Evolutionary conservation across 1,140 invertebrate species (phyloP), one percentile per base, ranked within the genome.

Genomic region (Bombus waltoni): DNA sequence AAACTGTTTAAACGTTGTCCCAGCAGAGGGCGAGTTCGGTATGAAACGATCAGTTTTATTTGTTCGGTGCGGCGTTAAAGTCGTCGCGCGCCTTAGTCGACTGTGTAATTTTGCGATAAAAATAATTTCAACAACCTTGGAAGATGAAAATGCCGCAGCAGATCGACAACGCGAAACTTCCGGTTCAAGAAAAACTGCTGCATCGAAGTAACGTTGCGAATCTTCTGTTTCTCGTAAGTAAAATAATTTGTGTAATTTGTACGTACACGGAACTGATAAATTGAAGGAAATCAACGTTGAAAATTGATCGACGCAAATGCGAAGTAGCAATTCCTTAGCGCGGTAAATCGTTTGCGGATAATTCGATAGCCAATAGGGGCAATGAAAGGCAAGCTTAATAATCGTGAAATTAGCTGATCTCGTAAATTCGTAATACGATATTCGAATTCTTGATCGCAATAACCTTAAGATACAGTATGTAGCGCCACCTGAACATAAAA

Each of bases 381-480:
- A 80, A 80, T 70, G 13, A 28, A 80, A 70, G 15, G 4, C 32
- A 40, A 38, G 11, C 32, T 81, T 47, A 72, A 81, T 44, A 73
- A 57, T 42, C 70, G 32, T 28, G 62, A 81, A 73, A 81, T 73
- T 81, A 73, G 70, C 38, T 1, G 40, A 35, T 47, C 18, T 59
- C 47, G 18, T 81, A 81, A 81, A 71, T 71, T 57, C 68, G 35
- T 40, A 42, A 35, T 35, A 42, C 35, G 68, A 81, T 59, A 72
- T 81, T 81, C 38, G 68, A 40, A 25, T 72, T 15, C 3, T 80
- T 53, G 38, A 42, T 32, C 28, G 68, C 9, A 57, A 59, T 81
- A 81, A 72, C 47, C 68, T 22, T 72, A 32, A 57, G 38, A 72
- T 57, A 10, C 22, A 53, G 28, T 40, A 62, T 15, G 28, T 68